Base-by-base conservation (phyloP, 2,113 vertebrate genomes). In the Otus sunia region DNA sequence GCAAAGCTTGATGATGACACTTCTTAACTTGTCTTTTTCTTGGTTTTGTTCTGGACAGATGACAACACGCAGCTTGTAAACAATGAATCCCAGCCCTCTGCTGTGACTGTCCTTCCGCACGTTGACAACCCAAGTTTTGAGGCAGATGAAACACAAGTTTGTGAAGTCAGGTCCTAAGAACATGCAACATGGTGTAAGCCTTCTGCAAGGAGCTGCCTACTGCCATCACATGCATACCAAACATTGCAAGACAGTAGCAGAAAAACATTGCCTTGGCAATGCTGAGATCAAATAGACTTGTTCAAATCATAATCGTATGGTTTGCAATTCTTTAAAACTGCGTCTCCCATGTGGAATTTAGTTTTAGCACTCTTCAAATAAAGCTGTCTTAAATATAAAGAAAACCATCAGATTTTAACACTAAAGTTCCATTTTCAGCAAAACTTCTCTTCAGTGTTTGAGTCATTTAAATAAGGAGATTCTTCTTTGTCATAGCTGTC, bases 41-140 rank as follows among this genome's bases (percentile, higher is more conserved):
- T 92, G 71, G 12, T 74, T 96, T 92, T 79, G 27, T 81, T 71
- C 64, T 83, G 77, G 47, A 72, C 95, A 98, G 98, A 86, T 97
- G 98, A 98, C 90, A 97, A 98, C 49, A 88, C 77, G 22, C 97
- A 91, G 88, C 88, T 98, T 67, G 97, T 98, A 71, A 98, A 96
- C 80, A 97, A 97, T 34, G 96, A 98, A 74, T 85, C 97, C 64
- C 97, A 96, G 79, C 95, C 95, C 50, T 88, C 98, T 29, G 60
- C 96, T 36, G 94, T 97, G 77, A 94, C 97, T 43, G 86, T 95
- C 18, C 96, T 98, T 91, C 98, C 98, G 75, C 98, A 90, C 3
- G 96, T 98, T 97, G 99, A 99, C 98, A 99, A 99, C 97, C 97
- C 98, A 67, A 98, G 98, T 69, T 99, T 99, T 94, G 98, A 99